These are phyloP conservation scores for Nilaparvata lugens DNA, from an alignment of 1,140 invertebrate species.

Conservation along the genomic window DNA sequence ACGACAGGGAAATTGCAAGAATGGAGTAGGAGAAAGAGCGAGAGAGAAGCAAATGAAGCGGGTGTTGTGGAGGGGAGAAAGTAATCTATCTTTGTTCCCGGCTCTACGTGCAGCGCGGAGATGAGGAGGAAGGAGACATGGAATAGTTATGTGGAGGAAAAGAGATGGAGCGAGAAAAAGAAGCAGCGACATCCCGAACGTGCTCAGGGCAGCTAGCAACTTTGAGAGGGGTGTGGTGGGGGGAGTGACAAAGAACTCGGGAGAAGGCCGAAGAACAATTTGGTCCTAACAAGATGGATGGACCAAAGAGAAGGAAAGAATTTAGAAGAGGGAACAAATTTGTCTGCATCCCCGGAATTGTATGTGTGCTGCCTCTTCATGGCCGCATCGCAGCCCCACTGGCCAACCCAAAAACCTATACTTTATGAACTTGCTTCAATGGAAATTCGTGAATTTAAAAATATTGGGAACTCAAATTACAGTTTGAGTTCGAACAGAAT, in stretches of 20 bases:
- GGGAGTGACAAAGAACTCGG: neutral
- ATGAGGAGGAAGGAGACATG: constrained; percentile 1
- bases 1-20: constrained; percentile 44
- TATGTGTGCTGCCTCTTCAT: neutral
- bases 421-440: no score
- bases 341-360: constrained; percentile 13
- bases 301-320: constrained; percentile 5
- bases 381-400: neutral
- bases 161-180: neutral
- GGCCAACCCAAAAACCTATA: neutral
- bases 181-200: neutral
- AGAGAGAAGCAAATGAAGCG: neutral
- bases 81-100: constrained; percentile 10
- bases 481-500: no score
- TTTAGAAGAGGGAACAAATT: constrained; percentile 13
- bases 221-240: neutral
- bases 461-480: no score
- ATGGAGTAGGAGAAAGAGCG: constrained; percentile 32
- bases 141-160: neutral
- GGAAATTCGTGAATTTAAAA: no score
- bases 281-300: constrained; percentile 11
- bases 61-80: neutral
- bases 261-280: constrained; percentile 8
- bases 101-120: neutral
- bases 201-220: neutral